Conservation (phyloP, 2,888 invertebrate species). For the Podabrus alpinus region DNA sequence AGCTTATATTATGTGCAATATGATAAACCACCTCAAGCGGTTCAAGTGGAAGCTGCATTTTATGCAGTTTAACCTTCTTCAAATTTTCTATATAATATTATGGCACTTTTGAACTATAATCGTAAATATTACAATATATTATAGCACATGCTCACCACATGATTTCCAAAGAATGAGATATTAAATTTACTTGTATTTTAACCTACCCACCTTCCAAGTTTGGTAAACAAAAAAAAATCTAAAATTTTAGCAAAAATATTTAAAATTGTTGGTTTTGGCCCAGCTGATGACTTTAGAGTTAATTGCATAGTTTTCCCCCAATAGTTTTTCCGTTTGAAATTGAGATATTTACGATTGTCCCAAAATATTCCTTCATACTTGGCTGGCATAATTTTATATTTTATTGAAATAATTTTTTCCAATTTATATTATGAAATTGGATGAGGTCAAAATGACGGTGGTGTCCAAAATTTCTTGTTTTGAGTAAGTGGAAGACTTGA, state of each 20-base stretch:
- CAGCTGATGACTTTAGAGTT: too few species aligned
- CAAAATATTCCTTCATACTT: too few species aligned
- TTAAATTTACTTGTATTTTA: not conserved
- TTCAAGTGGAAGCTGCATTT: not conserved
- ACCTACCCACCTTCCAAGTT: not conserved
- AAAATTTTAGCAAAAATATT: not conserved
- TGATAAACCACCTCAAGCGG: not conserved
- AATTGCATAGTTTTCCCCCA: not conserved
- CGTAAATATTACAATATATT: slow-evolving; percentile 8
- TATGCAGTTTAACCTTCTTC: not conserved
- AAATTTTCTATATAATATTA: slow-evolving; percentile 12
- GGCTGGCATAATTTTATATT: too few species aligned
- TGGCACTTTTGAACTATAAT: slow-evolving; percentile 12
- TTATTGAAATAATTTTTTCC: too few species aligned
- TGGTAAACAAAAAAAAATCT: not conserved
- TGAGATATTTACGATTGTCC: too few species aligned
- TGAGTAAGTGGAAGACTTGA: not conserved
- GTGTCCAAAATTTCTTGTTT: not conserved
- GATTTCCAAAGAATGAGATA: slow-evolving; percentile 7
- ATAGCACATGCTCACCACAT: slow-evolving; percentile 16
- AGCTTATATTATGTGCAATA: not conserved
- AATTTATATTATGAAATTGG: too few species aligned
- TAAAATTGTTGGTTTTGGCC: slow-evolving; percentile 2
- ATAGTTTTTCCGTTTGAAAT: not conserved
- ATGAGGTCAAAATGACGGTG: too few species aligned